Evolutionary conservation across 2,113 vertebrate species (phyloP), one percentile per base, ranked within the genome.

Genomic region (Rhinogobius similis): DNA sequence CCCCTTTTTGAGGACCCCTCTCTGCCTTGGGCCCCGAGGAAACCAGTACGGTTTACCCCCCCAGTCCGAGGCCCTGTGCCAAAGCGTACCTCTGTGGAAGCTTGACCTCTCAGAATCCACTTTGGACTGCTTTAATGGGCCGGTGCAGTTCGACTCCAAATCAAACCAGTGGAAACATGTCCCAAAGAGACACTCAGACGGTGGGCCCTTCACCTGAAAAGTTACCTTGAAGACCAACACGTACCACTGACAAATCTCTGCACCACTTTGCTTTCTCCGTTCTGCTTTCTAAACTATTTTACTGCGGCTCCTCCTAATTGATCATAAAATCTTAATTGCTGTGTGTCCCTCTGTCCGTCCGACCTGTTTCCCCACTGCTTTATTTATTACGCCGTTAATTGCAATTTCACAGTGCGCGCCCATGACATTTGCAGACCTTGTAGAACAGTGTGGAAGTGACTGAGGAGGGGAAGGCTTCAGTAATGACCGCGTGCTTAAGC

Each of bases 381-480:
- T 88, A 91, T 91, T 89, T 91, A 89, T 90, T 88, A 84, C 48
- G 24, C 79, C 86, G 76, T 88, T 92, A 91, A 90, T 91, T 92
- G 88, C 86, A 92, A 91, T 92, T 93, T 93, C 90, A 91, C 91
- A 91, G 84, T 88, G 85, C 86, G 74, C 86, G 91, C 78, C 83
- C 89, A 87, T 91, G 90, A 93, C 86, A 91, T 90, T 92, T 90
- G 89, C 76, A 81, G 88, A 90, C 89, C 90, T 92, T 90, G 87
- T 79, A 73, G 78, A 82, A 71, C 64, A 83, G 86, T 87, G 85
- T 79, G 41, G 23, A 80, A 72, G 70, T 85, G 84, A 89, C 67
- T 77, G 77, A 82, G 23, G 79, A 72, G 56, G 81, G 69, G 80
- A 77, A 39, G 38, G 38, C 29, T n/a, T 58, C 16, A 2, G 39